Evolutionary conservation across 2,888 invertebrate genomes (phyloP).

Genomic region (Escarpia spicata): DNA sequence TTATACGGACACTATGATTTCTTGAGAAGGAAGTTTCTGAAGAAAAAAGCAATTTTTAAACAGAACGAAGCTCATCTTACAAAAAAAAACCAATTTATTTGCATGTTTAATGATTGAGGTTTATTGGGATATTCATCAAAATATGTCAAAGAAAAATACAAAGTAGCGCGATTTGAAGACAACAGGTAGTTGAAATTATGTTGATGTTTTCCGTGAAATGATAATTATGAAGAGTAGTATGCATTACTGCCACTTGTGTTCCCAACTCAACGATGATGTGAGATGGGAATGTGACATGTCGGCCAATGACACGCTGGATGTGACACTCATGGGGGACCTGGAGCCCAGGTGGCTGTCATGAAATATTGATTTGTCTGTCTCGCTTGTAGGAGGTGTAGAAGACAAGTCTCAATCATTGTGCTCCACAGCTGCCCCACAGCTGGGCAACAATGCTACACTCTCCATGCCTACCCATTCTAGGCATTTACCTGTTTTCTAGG

Average conservation of each 20-base stretch:
- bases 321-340: neutral
- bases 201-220: neutral
- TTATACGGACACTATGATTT: neutral
- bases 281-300: neutral
- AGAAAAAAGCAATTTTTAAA: neutral
- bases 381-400: neutral
- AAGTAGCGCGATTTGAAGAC: neutral
- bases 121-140: neutral
- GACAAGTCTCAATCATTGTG: neutral
- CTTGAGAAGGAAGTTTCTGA: neutral
- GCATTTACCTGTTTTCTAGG: no score
- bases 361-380: neutral
- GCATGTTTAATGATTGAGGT: neutral
- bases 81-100: neutral
- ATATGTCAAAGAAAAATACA: neutral
- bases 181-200: neutral
- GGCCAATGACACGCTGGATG: neutral
- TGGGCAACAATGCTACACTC: no score
- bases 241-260: neutral
- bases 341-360: neutral
- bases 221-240: neutral
- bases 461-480: no score
- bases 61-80: neutral
- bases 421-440: neutral
- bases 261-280: neutral